Evolutionary conservation across 2,113 vertebrate species (phyloP).

Genomic region (Nothobranchius furzeri): DNA sequence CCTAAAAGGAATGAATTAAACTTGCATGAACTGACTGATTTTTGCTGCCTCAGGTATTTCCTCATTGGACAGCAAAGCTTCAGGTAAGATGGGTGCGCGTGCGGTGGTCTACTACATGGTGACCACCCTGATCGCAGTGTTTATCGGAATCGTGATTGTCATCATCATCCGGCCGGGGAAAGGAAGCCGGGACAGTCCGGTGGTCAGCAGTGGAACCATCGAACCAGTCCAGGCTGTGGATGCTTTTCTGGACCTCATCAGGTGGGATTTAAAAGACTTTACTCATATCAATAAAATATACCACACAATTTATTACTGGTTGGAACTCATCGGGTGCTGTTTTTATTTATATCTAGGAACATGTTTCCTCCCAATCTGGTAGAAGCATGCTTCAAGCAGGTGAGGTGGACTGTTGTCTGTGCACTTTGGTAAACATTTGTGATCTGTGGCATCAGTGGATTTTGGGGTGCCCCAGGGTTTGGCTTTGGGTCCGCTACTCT

Average conservation of each 20-base stretch:
- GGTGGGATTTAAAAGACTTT: constrained; percentile 70
- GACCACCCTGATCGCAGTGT: constrained; percentile 93
- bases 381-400: constrained; percentile 98
- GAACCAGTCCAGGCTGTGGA: constrained; percentile 90
- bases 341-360: constrained; percentile 80
- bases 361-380: constrained; percentile 98
- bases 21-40: neutral
- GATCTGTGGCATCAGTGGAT: too few species aligned
- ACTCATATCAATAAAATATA: too few species aligned
- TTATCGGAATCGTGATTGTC: constrained; percentile 93
- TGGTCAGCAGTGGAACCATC: constrained; percentile 78
- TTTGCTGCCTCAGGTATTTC: constrained; percentile 86
- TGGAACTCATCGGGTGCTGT: neutral
- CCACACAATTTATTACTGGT: too few species aligned
- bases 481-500: too few species aligned
- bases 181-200: constrained; percentile 86
- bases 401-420: constrained; percentile 59
- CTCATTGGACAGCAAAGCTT: constrained; percentile 91
- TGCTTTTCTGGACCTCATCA: constrained; percentile 95
- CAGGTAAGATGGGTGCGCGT: constrained; percentile 91
- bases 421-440: too few species aligned
- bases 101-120: constrained; percentile 94
- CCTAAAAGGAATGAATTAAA: neutral
- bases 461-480: too few species aligned
- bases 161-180: constrained; percentile 91